Conservation (phyloP, 2,888 invertebrate genomes). For the Cosmia trapezina region DNA sequence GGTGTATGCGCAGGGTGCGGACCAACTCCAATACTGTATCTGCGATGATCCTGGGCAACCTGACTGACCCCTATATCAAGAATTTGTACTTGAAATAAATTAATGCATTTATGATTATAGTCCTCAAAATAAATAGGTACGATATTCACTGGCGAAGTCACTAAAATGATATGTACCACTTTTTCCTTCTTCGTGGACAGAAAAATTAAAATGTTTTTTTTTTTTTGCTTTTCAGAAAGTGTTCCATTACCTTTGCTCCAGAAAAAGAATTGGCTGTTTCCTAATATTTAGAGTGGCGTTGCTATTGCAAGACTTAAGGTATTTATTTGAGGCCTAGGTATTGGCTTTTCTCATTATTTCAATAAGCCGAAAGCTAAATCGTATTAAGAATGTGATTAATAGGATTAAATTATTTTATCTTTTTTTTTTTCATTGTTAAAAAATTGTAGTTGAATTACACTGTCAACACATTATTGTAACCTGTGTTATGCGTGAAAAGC, state of each 20-base stretch:
- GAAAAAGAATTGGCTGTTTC: conserved; percentile 66
- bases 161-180: not conserved
- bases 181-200: not conserved
- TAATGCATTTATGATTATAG: not conserved
- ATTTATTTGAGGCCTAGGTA: conserved; percentile 50
- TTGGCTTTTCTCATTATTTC: conserved; percentile 49
- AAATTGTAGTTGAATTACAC: not conserved
- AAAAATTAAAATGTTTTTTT: not conserved
- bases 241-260: conserved; percentile 64
- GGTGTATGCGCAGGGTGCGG: too few relatives aligned
- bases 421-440: conserved; percentile 7
- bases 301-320: conserved; percentile 73
- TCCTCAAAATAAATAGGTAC: not conserved
- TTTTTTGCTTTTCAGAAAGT: conserved; percentile 67
- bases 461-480: conserved; percentile 18
- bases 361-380: conserved; percentile 50
- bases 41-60: not conserved
- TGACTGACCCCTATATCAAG: not conserved
- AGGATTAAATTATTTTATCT: conserved; percentile 29
- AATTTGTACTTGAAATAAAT: not conserved
- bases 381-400: conserved; percentile 47
- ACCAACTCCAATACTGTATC: not conserved
- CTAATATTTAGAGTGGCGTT: conserved; percentile 69
- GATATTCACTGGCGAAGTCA: not conserved
- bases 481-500: conserved; percentile 17